Evolutionary conservation across 2,888 invertebrate genomes (phyloP), one percentile per base, ranked within the genome.

Genomic region (Stenolophus ochropezus): DNA sequence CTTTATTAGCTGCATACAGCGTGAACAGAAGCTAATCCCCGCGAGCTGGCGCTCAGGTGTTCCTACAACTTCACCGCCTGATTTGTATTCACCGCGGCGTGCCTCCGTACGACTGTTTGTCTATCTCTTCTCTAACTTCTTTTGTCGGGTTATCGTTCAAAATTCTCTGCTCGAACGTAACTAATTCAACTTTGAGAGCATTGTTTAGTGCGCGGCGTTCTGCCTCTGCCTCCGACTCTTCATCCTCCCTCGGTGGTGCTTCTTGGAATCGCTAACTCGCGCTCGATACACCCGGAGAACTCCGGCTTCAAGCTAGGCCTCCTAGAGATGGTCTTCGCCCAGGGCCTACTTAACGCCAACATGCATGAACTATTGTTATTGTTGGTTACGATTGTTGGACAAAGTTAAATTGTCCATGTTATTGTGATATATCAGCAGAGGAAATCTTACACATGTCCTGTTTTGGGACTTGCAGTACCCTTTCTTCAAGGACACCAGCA

Each of bases 101-200:
- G 74, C 14, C 75, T 61, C 61, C 65, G 61, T 75, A 75, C 81
- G 81, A 81, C 47, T 81, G 84, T 84, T 84, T 83, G 81, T 83
- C 84, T 82, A 82, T 83, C 83, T 82, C 82, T 80, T 82, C 76
- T 53, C 33, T 85, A 88, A 88, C 87, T 88, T 88, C 88, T 89
- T 88, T 86, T 86, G 86, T 86, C 85, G 85, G 88, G 88, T 88
- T 88, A 88, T 89, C 89, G 88, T 87, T 89, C 88, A 88, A 88
- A 89, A 89, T 89, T 89, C 89, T 88, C 87, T 85, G 86, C 88
- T 89, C 89, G 89, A 89, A 88, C 89, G 88, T 87, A 88, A 88
- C 89, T 89, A 89, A 89, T 89, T 89, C 89, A 89, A 89, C 87
- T 89, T 89, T 87, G 87, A 88, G 88, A 88, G 88, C 87, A 88